Evolutionary conservation across 2,888 invertebrate genomes (phyloP).

Genomic region (Cheilosia vernalis): DNA sequence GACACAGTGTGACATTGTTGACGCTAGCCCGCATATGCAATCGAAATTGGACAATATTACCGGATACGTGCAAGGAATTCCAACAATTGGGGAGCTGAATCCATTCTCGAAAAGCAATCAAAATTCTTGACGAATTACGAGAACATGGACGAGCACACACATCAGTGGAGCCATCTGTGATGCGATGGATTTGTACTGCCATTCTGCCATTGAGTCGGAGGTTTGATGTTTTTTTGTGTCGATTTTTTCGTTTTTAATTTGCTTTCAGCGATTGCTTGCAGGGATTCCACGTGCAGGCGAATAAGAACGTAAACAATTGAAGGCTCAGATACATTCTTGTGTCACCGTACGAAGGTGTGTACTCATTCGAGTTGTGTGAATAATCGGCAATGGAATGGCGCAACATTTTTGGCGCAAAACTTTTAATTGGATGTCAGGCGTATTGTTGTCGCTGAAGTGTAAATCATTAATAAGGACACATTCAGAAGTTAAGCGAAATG

Average conservation of each 20-base stretch:
- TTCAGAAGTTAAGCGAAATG: constrained; percentile 32
- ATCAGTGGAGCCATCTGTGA: constrained; percentile 48
- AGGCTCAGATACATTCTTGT: constrained; percentile 29
- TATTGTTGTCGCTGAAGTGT: constrained; percentile 58
- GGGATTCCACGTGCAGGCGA: constrained; percentile 23
- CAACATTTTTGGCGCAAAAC: constrained; percentile 46
- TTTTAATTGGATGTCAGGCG: constrained; percentile 67
- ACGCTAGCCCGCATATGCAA: constrained; percentile 68
- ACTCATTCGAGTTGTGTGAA: constrained; percentile 16
- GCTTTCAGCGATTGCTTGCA: constrained; percentile 36
- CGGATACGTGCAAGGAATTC: constrained; percentile 71
- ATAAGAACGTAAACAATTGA: constrained; percentile 23
- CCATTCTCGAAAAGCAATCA: constrained; percentile 70
- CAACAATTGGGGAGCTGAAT: constrained; percentile 42
- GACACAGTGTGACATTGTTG: constrained; percentile 69
- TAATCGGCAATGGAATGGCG: constrained; percentile 42
- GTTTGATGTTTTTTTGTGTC: background rate
- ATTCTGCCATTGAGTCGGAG: constrained; percentile 29
- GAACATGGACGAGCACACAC: constrained; percentile 57
- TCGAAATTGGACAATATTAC: constrained; percentile 74
- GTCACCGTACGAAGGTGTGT: constrained; percentile 18
- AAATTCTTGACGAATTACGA: constrained; percentile 75
- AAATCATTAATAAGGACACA: constrained; percentile 64
- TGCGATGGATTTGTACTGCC: constrained; percentile 36
- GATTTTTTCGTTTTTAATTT: constrained; percentile 30